These are phyloP conservation scores for Pitta sordida DNA, from an alignment of 2,113 vertebrate genomes.

Conservation along the genomic window DNA sequence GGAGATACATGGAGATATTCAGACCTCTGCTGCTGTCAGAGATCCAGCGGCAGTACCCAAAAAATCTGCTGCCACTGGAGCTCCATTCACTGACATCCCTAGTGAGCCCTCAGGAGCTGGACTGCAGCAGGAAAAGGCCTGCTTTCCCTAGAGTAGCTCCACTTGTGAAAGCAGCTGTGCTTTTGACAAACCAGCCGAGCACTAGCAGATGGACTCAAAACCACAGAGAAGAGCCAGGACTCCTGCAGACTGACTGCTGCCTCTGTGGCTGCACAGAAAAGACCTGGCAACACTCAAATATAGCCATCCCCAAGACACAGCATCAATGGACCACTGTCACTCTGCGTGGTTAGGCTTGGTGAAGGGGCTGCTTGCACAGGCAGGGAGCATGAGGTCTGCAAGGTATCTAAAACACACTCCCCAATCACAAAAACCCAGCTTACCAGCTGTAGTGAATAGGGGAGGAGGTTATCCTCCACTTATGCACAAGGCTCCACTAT, in stretches of 20 bases:
- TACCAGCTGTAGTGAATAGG: background rate
- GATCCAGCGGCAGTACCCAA: background rate
- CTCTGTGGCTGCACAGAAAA: background rate
- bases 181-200: background rate
- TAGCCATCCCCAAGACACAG: background rate
- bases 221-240: background rate
- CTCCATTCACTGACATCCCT: background rate
- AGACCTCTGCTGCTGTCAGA: background rate
- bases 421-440: background rate
- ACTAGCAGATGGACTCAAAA: background rate
- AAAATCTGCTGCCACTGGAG: background rate
- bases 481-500: background rate
- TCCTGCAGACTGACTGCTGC: background rate
- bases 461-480: background rate
- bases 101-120: background rate
- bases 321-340: rapidly evolving
- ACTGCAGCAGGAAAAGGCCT: background rate
- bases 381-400: background rate
- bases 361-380: background rate
- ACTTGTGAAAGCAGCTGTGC: background rate
- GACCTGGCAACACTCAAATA: background rate
- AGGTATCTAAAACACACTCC: background rate
- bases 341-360: background rate
- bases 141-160: background rate
- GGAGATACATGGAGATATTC: background rate